A percentile compares a stretch with the other conserved stretches of the same genome.
These are phyloP conservation scores for Heteronetta atricapilla DNA, from an alignment of 2,113 vertebrate species.

Conservation along the genomic window DNA sequence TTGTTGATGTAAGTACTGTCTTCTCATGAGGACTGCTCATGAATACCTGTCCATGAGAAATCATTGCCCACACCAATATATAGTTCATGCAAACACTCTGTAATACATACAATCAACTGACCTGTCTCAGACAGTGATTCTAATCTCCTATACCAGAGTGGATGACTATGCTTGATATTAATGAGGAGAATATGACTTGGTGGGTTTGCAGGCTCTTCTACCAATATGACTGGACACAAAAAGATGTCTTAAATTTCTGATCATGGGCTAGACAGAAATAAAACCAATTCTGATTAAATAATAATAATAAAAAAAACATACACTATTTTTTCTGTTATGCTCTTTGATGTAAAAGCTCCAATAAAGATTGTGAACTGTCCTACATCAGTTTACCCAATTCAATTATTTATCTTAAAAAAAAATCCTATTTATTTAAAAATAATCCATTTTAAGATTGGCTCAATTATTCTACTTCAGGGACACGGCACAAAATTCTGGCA, in stretches of 20 bases:
- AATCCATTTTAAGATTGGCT: background rate
- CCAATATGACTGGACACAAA: background rate
- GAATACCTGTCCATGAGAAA: background rate
- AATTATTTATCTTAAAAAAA: background rate
- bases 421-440: background rate
- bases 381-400: background rate
- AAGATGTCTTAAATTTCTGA: too few relatives aligned
- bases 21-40: background rate
- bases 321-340: background rate
- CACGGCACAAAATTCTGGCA: background rate
- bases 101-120: background rate
- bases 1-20: background rate
- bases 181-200: background rate
- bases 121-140: background rate
- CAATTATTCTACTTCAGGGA: background rate
- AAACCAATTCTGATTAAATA: background rate
- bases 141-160: background rate
- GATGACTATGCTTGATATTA: background rate
- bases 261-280: background rate
- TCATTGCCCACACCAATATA: background rate
- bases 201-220: background rate
- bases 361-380: background rate
- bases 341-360: background rate
- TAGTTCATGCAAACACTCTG: background rate
- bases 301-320: background rate